Evolutionary conservation across 2,888 invertebrate species (phyloP), one percentile per base, ranked within the genome.

Genomic region (Hirtodrosophila alboralis): DNA sequence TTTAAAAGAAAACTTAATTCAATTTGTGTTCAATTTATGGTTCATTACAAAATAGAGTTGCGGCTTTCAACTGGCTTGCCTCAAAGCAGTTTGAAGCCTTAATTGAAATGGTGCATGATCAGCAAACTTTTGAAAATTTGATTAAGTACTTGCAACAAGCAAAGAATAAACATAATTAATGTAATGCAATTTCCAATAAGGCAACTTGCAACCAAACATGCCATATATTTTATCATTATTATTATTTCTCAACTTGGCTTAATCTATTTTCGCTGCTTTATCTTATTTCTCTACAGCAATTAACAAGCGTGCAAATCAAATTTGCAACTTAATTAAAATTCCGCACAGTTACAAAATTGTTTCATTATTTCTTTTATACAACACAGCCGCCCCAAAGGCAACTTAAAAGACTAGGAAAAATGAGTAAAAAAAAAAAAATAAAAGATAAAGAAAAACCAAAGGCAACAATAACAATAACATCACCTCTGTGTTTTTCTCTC

Each of bases 271-370:
- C 23, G 21, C 10, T 38, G 18, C 14, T 37, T 9, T 34, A n/a
- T n/a, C 34, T 7, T 12, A 33, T 7, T 16, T 21, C 10, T 27
- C 31, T 30, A 14, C 26, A 61, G 66, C 59, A 64, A 80, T 76
- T 71, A 84, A 68, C 65, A 69, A 67, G 75, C 66, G 64, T 63
- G 60, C 65, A 80, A 81, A 86, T 80, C 64, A 76, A 84, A 80
- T 86, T 79, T 76, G 67, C 77, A 74, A 71, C 68, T 84, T 76
- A 84, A 81, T 86, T 86, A 81, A 76, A 86, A 77, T 74, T 69
- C 61, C 56, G 40, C 53, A 58, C 63, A 56, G 52, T 60, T 70
- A 49, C 28, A 59, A 68, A 57, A 62, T 14, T 70, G 58, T 57
- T 62, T 57, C n/a, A 44, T 65, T 59, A 51, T 78, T 75, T 63